Percentiles rank a stretch among this genome's conserved stretches.
Conservation (phyloP, 2,888 invertebrate genomes). For the Himalopsyche tibetana region DNA sequence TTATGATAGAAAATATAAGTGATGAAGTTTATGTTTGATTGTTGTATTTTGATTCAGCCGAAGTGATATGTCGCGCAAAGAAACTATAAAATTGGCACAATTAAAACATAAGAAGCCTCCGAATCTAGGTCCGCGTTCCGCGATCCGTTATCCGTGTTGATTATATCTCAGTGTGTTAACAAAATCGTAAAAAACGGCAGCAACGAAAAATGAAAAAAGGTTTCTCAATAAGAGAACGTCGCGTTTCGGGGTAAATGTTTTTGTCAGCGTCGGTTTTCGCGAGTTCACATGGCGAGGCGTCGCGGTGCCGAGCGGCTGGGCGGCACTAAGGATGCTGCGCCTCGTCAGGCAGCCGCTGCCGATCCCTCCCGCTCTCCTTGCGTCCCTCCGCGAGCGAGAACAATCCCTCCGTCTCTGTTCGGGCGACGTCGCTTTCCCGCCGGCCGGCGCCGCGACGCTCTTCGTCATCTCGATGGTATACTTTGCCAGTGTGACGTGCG, state of each 20-base stretch:
- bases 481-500: conserved; percentile 8
- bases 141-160: conserved; percentile 44
- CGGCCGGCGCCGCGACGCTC: conserved; percentile 53
- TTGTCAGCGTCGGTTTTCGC: conserved; percentile 43
- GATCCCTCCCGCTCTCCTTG: conserved; percentile 62
- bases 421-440: conserved; percentile 58
- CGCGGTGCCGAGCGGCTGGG: conserved; percentile 76
- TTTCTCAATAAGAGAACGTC: conserved; percentile 24
- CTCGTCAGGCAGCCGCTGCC: conserved; percentile 67
- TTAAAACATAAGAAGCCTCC: conserved; percentile 60
- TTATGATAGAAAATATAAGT: not conserved
- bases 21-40: conserved; percentile 15
- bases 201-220: conserved; percentile 41
- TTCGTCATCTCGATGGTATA: conserved; percentile 40
- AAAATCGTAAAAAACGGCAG: conserved; percentile 22
- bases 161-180: conserved; percentile 36
- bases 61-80: conserved; percentile 56
- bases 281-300: conserved; percentile 72
- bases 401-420: conserved; percentile 66
- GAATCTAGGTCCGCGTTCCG: conserved; percentile 47
- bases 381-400: conserved; percentile 50
- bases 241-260: conserved; percentile 7
- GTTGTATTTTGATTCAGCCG: conserved; percentile 16
- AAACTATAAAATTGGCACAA: conserved; percentile 54
- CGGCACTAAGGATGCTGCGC: conserved; percentile 69